A percentile compares a stretch with the other conserved stretches of the same genome.
These are phyloP conservation scores for Anagrus nilaparvatae DNA, from an alignment of 1,140 invertebrate genomes.

Conservation along the genomic window DNA sequence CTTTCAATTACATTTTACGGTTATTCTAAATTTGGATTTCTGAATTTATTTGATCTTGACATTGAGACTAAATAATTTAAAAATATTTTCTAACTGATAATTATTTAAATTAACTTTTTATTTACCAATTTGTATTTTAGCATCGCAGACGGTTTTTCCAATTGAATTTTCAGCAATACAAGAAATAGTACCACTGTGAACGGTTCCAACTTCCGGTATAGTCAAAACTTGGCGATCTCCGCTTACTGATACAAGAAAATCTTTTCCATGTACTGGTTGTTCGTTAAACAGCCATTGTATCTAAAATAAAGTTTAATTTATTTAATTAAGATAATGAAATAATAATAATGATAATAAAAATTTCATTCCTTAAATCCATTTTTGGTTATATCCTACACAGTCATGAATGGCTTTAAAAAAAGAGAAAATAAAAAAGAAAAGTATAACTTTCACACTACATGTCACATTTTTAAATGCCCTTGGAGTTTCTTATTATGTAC, in stretches of 20 bases:
- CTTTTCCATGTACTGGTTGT: conserved; percentile 55
- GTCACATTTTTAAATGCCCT: too few species aligned
- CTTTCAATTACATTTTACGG: too few species aligned
- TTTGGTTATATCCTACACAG: too few species aligned
- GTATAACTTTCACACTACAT: too few species aligned
- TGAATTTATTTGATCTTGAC: not conserved
- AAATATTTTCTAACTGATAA: conserved; percentile 4
- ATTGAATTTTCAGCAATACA: conserved; percentile 66
- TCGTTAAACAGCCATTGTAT: conserved; percentile 66
- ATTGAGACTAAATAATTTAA: not conserved
- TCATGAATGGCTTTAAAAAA: too few species aligned
- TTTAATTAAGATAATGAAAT: too few species aligned
- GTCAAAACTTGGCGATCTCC: conserved; percentile 60
- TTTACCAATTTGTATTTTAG: conserved; percentile 48
- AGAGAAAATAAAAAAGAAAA: too few species aligned
- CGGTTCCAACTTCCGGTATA: conserved; percentile 47
- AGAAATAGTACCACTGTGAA: conserved; percentile 56
- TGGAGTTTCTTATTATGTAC: too few species aligned
- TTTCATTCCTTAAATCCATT: too few species aligned
- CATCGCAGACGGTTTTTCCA: conserved; percentile 58
- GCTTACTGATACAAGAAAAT: conserved; percentile 59
- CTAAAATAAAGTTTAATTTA: too few species aligned
- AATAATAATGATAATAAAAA: too few species aligned
- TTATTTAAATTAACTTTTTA: too few species aligned
- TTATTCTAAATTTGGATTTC: not conserved